Conservation (phyloP, 2,888 invertebrate genomes). For the Strigamia transsilvanica region DNA sequence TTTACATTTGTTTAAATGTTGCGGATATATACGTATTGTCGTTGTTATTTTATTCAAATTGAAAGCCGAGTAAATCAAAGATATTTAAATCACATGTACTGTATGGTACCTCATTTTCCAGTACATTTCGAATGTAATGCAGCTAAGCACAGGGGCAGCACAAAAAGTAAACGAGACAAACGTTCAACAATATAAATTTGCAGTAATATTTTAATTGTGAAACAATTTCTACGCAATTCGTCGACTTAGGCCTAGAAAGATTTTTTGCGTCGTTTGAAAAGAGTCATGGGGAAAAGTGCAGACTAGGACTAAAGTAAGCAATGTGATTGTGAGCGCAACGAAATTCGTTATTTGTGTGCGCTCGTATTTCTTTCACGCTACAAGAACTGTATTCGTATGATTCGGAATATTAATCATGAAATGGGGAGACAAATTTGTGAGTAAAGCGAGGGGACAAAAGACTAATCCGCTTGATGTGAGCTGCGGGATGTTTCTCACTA, state of each 20-base stretch:
- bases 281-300: neutral
- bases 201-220: too few species aligned
- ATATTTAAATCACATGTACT: too few species aligned
- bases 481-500: conserved; percentile 20
- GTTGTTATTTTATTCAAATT: too few species aligned
- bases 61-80: too few species aligned
- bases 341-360: conserved; percentile 10
- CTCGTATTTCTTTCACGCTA: conserved; percentile 13
- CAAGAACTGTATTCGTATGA: conserved; percentile 11
- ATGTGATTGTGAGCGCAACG: neutral
- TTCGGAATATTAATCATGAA: conserved; percentile 11
- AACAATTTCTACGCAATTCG: too few species aligned
- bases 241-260: neutral
- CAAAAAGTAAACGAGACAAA: too few species aligned
- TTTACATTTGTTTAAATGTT: too few species aligned
- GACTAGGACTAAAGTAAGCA: neutral
- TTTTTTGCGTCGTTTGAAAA: neutral
- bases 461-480: conserved; percentile 20
- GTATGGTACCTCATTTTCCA: too few species aligned
- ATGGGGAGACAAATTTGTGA: conserved; percentile 20
- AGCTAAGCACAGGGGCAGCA: too few species aligned
- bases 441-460: conserved; percentile 12
- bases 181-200: too few species aligned
- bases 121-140: too few species aligned
- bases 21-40: too few species aligned